Conservation (phyloP, 2,113 vertebrate species). For the Syngnathus typhle region DNA sequence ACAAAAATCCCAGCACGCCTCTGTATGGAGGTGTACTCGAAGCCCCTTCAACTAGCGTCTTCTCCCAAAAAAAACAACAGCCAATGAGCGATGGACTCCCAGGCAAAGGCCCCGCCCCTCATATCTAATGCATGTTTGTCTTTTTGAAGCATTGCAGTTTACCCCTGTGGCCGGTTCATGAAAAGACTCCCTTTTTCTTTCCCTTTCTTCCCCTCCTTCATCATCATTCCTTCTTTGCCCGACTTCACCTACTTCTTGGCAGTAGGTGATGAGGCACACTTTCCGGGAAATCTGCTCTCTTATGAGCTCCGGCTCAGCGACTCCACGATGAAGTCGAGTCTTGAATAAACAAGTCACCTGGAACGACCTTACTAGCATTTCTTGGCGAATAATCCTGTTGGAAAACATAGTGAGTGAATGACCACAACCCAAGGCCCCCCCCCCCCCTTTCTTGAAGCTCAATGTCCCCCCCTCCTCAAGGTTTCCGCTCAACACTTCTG, state of each 20-base stretch:
- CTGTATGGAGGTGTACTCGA: background rate
- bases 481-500: background rate
- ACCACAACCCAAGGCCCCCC: slow-evolving; percentile 56
- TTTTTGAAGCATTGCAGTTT: slow-evolving; percentile 68
- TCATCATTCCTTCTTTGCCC: slow-evolving; percentile 60
- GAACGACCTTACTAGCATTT: slow-evolving; percentile 13
- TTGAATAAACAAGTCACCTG: slow-evolving; percentile 41
- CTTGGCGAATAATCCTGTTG: background rate
- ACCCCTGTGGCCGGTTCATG: slow-evolving; percentile 60
- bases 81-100: slow-evolving; percentile 27
- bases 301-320: slow-evolving; percentile 38
- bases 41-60: slow-evolving; percentile 42
- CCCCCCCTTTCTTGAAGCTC: slow-evolving; percentile 50
- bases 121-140: slow-evolving; percentile 66
- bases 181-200: slow-evolving; percentile 35
- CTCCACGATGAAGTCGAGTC: slow-evolving; percentile 34
- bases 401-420: slow-evolving; percentile 30
- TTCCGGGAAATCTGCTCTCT: slow-evolving; percentile 44
- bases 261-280: slow-evolving; percentile 49
- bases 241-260: slow-evolving; percentile 34
- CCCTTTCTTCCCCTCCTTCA: slow-evolving; percentile 34
- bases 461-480: slow-evolving; percentile 48
- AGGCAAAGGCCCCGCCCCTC: slow-evolving; percentile 36
- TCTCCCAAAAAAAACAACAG: slow-evolving; percentile 27
- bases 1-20: background rate